Base-by-base conservation (phyloP, 2,797 vertebrate species). In the Eidolon dupreanum region DNA sequence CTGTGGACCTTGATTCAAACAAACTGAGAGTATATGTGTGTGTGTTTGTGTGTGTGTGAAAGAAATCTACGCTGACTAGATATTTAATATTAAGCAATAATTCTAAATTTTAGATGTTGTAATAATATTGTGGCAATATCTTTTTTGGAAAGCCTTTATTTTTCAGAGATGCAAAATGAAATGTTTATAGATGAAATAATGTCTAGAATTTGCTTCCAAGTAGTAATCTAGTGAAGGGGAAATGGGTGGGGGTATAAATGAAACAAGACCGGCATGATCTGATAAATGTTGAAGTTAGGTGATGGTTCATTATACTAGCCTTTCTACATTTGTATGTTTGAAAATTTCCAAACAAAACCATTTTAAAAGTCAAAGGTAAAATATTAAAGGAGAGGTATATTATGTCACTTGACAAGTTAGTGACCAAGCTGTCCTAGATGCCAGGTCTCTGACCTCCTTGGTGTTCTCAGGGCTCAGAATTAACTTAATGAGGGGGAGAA, bases 141-240 rank as follows among this genome's bases (percentile, higher is more conserved):
- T 93, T 82, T 89, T 92, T 33, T 59, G 24, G 65, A 87, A 87
- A 87, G 65, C 12, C 5, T 11, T 75, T 84, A 51, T 49, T 10
- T 92, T 63, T 85, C 93, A 95, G 74, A 86, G 68, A 90, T 73
- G 59, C 15, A 82, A 36, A 53, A 15, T 88, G 43, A 83, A 93
- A 66, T 89, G 93, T 74, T 43, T 86, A 16, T 57, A 28, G 43
- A 70, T 85, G 9, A 91, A 86, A 59, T 49, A 68, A 90, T 26
- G 51, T 82, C 86, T 89, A 41, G 43, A 63, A 95, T 89, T 92
- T 91, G 87, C 57, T 84, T 79, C 51, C 51, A 93, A 87, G 78
- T 92, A 79, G 78, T 90, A 74, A 95, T 66, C 63, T 22, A 63
- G 9, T 53, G 20, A 83, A 41, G n/a, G 20, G 65, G 12, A 77